Conservation (phyloP, 2,888 invertebrate genomes). For the Trachelus tabidus region DNA sequence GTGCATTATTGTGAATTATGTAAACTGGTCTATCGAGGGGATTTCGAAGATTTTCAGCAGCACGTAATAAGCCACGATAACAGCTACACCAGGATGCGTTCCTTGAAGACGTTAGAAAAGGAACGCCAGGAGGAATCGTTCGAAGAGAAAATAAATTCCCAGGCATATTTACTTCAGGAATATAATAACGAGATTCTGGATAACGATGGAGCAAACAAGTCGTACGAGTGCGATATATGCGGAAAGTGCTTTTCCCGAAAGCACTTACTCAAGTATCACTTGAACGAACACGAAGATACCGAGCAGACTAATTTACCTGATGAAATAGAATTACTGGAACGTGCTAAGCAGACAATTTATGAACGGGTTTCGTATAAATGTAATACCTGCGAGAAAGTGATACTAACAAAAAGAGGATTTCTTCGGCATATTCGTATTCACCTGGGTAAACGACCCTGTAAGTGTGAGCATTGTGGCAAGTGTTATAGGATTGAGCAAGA, state of each 20-base stretch:
- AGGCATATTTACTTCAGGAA: not conserved
- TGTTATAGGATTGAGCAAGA: constrained; percentile 68
- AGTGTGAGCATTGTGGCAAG: constrained; percentile 69
- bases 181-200: not conserved
- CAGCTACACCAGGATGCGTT: not conserved
- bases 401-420: constrained; percentile 60
- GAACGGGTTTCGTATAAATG: constrained; percentile 62
- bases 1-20: constrained; percentile 37
- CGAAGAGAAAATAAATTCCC: not conserved
- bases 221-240: constrained; percentile 39
- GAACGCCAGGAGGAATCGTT: not conserved
- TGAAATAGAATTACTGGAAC: constrained; percentile 46
- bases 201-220: constrained; percentile 2
- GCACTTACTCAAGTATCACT: constrained; percentile 38
- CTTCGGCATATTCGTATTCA: constrained; percentile 68
- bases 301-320: constrained; percentile 29
- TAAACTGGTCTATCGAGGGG: constrained; percentile 29
- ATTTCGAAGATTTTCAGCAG: constrained; percentile 26
- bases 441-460: constrained; percentile 63
- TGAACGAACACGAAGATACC: constrained; percentile 26
- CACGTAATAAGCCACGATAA: constrained; percentile 29
- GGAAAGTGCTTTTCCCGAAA: constrained; percentile 36
- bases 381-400: constrained; percentile 62
- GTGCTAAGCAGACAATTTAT: constrained; percentile 44
- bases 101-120: not conserved